Evolutionary conservation across 2,797 vertebrate species (phyloP).

Genomic region (Cheracebus regulus): DNA sequence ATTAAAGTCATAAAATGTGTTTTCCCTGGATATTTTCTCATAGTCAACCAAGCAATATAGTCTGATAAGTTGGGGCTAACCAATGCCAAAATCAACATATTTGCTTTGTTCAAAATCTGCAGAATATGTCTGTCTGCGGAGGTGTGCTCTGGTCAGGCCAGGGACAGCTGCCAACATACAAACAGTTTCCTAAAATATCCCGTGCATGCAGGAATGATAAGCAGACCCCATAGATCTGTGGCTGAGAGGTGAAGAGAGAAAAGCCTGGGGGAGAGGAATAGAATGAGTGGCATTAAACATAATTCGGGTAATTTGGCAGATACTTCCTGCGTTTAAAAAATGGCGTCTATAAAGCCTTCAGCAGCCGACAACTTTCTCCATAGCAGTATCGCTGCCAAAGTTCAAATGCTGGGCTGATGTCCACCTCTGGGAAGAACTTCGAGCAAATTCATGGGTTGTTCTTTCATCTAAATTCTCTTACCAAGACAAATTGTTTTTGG

Average conservation of each 20-base stretch:
- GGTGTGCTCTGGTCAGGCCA: slow-evolving; percentile 64
- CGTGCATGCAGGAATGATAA: slow-evolving; percentile 53
- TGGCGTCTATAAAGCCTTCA: slow-evolving; percentile 14
- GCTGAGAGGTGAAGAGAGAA: slow-evolving; percentile 37
- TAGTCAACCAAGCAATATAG: slow-evolving; percentile 58
- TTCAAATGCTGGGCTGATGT: not conserved
- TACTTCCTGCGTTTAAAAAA: slow-evolving; percentile 62
- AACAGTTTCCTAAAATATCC: slow-evolving; percentile 76
- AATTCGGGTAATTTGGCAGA: slow-evolving; percentile 65
- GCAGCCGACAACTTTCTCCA: not conserved
- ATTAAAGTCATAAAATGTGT: slow-evolving; percentile 73
- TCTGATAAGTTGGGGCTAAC: slow-evolving; percentile 69
- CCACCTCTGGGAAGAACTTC: not conserved
- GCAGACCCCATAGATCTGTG: slow-evolving; percentile 55
- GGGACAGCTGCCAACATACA: slow-evolving; percentile 59
- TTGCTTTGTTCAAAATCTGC: slow-evolving; percentile 75
- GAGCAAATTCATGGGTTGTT: not conserved
- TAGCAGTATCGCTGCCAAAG: not conserved
- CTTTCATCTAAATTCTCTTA: not conserved
- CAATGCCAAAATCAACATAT: slow-evolving; percentile 72
- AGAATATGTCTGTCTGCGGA: slow-evolving; percentile 76
- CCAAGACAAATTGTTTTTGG: not conserved
- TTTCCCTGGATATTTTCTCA: slow-evolving; percentile 77
- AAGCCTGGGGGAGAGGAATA: slow-evolving; percentile 41
- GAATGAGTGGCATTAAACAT: slow-evolving; percentile 22